A percentile compares a stretch with the other conserved stretches of the same genome.
These are phyloP conservation scores for Drosophila azteca DNA, from an alignment of 1,140 invertebrate species.

Conservation along the genomic window DNA sequence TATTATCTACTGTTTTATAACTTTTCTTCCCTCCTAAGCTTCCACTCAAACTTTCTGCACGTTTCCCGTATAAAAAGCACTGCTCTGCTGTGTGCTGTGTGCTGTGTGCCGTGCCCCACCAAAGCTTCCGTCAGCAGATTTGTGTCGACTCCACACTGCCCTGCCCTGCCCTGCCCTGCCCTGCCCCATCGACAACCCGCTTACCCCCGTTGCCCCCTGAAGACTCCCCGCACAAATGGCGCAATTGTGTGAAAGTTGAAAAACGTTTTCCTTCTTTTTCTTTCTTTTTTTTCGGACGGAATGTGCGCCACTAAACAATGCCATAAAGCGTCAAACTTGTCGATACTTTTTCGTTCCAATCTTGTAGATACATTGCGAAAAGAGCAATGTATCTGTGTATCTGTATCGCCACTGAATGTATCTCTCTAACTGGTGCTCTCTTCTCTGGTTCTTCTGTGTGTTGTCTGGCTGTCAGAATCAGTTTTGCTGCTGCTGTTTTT, in stretches of 20 bases:
- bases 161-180: neutral
- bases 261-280: constrained; percentile 54
- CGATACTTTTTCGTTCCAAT: constrained; percentile 74
- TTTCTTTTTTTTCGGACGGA: constrained; percentile 58
- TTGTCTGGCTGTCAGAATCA: constrained; percentile 64
- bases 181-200: constrained; percentile 9
- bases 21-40: constrained; percentile 73
- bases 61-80: constrained; percentile 79
- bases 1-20: constrained; percentile 83
- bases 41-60: constrained; percentile 81
- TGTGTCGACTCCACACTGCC: constrained; percentile 51
- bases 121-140: constrained; percentile 80
- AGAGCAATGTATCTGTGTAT: constrained; percentile 33
- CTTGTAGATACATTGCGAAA: constrained; percentile 34
- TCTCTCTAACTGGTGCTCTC: neutral
- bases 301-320: constrained; percentile 82
- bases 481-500: constrained; percentile 50
- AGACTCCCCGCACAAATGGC: constrained; percentile 77
- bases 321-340: constrained; percentile 82
- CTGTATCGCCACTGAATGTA: constrained; percentile 26
- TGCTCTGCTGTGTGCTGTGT: constrained; percentile 4
- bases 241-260: constrained; percentile 82
- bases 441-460: constrained; percentile 6
- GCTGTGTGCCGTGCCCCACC: constrained; percentile 26
- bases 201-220: constrained; percentile 14